Base-by-base conservation (phyloP, 2,797 vertebrate genomes). In the Australoheros facetus region DNA sequence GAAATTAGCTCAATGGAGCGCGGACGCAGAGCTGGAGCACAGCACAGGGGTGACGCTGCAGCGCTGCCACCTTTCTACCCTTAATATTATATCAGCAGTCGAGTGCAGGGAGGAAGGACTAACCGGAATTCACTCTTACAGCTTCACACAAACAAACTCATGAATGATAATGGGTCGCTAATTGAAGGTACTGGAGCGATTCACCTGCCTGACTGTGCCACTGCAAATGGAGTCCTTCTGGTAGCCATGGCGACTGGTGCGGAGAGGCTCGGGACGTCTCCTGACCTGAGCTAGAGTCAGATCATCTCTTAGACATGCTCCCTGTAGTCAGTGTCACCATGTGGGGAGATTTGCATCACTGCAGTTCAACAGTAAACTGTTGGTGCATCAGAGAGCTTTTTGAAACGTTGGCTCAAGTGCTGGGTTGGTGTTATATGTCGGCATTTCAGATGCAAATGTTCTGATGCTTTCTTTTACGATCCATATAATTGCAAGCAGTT, bases 111-210 rank as follows among this genome's bases (percentile, higher is more conserved):
- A 77, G 73, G 85, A 72, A 82, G 83, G 71, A 76, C 86, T 83
- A 89, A 90, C 89, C 81, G 77, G 76, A 88, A 89, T 92, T 86
- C 87, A 90, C 79, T 92, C 91, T 87, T 60, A 79, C 90, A 87
- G 88, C 91, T 83, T 81, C 87, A 89, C 91, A 89, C 88, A 93
- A 90, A 91, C 91, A 91, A 92, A 92, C 89, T 91, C 92, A 91
- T 93, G 93, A 92, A 92, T 94, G 92, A 92, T 93, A 94, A 94
- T 91, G 71, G 78, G 42, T 73, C 54, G 86, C 87, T 93, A 93
- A 94, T 93, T 93, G 90, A 93, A 95, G 89, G 88, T 85, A 75
- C 85, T 85, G 90, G 82, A 87, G 88, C 86, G 80, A 76, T 75
- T 87, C 87, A 79, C 88, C 85, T 79, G 14, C 37, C 86, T 55